phyloP scores from a whole-genome alignment of 2,113 vertebrate species.

The Tylochromis polylepis region DNA sequence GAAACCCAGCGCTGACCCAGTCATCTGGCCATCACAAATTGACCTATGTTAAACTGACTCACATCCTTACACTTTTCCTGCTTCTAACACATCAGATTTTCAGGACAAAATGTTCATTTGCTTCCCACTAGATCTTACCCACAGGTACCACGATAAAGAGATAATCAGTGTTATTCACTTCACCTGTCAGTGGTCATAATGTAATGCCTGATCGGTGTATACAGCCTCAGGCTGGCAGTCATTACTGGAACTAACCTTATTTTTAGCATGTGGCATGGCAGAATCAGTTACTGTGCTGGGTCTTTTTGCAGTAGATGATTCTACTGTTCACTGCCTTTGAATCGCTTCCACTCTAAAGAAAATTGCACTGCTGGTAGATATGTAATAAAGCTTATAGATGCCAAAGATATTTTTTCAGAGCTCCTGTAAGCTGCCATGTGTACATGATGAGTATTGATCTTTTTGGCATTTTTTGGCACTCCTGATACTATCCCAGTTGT shows the following conservation, averaged over 20 bases:
- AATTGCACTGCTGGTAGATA: neutral
- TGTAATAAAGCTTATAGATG: neutral
- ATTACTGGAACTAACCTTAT: neutral
- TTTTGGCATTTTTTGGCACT: neutral
- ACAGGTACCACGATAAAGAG: neutral
- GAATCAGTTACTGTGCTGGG: neutral
- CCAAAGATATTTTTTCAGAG: neutral
- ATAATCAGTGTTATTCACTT: neutral
- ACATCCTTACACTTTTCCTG: neutral
- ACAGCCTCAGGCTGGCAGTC: neutral
- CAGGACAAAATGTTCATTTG: neutral
- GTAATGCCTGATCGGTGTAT: neutral
- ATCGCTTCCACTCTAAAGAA: neutral
- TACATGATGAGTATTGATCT: neutral
- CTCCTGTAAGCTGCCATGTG: neutral
- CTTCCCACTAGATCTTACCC: neutral
- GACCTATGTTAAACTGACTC: neutral
- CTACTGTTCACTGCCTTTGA: neutral
- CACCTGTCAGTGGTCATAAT: neutral
- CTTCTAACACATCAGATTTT: neutral
- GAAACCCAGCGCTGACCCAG: neutral
- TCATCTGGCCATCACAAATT: neutral
- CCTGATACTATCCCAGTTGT: neutral
- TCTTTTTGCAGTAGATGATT: neutral
- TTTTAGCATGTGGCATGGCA: neutral